These are phyloP conservation scores for Acrocephalus kingi DNA, from an alignment of 2,113 vertebrate species.

Conservation along the genomic window DNA sequence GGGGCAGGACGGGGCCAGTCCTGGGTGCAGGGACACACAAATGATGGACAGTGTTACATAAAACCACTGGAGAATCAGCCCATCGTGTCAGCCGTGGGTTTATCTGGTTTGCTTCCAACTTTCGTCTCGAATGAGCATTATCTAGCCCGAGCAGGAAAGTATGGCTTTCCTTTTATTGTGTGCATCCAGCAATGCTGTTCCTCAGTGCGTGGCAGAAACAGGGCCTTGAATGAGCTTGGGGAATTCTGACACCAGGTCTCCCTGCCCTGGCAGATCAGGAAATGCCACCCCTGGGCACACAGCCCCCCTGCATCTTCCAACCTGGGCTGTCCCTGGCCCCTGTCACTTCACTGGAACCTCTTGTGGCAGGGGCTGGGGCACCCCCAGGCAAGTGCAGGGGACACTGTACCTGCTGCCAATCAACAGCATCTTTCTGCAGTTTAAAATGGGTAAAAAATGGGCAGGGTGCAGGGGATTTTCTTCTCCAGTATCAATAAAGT, in stretches of 20 bases:
- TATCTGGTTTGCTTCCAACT: constrained; percentile 57
- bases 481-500: background rate
- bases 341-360: accelerated
- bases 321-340: accelerated
- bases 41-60: background rate
- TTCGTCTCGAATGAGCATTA: background rate
- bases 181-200: background rate
- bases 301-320: background rate
- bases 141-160: background rate
- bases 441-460: background rate
- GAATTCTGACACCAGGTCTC: accelerated
- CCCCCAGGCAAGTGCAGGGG: background rate
- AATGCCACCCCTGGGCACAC: background rate
- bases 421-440: background rate
- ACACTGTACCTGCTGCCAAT: background rate
- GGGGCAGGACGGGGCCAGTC: background rate
- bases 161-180: constrained; percentile 57
- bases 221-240: background rate
- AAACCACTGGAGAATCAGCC: background rate
- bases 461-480: background rate
- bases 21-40: background rate
- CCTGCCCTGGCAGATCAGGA: background rate
- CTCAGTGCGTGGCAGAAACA: background rate
- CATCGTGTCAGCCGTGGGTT: background rate
- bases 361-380: background rate